These are phyloP conservation scores for Pipra filicauda DNA, from an alignment of 2,113 vertebrate species.

Conservation along the genomic window DNA sequence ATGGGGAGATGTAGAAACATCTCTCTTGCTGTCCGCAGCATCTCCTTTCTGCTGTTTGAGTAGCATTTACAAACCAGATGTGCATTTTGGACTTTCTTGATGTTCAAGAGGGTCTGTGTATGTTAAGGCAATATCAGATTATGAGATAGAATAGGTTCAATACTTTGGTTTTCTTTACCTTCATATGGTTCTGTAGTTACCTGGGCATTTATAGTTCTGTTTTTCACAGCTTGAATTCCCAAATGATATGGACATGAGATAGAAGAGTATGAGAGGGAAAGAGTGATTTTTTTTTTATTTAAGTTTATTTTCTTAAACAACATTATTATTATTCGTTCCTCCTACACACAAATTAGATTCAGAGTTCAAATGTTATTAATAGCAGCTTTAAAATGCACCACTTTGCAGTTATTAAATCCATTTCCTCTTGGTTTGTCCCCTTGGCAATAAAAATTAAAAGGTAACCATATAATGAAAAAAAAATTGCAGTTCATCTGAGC, in stretches of 20 bases:
- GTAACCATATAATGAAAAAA: neutral
- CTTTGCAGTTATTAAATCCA: conserved; percentile 9
- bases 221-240: neutral
- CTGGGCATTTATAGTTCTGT: neutral
- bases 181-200: neutral
- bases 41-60: neutral
- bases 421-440: neutral
- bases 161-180: neutral
- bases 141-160: neutral
- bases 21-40: neutral
- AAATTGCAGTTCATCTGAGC: neutral
- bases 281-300: neutral
- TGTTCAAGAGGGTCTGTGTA: neutral
- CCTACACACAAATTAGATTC: neutral
- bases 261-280: neutral
- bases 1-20: fast-evolving
- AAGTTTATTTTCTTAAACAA: neutral
- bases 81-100: neutral
- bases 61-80: neutral
- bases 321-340: neutral
- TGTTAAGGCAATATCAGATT: neutral
- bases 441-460: conserved; percentile 26
- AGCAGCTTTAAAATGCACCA: conserved; percentile 1
- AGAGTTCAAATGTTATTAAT: conserved; percentile 5
- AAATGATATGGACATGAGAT: neutral